Percentiles rank a stretch among this genome's conserved stretches.
phyloP scores from a whole-genome alignment of 2,888 invertebrate species.

The Athripsodes cinereus region DNA sequence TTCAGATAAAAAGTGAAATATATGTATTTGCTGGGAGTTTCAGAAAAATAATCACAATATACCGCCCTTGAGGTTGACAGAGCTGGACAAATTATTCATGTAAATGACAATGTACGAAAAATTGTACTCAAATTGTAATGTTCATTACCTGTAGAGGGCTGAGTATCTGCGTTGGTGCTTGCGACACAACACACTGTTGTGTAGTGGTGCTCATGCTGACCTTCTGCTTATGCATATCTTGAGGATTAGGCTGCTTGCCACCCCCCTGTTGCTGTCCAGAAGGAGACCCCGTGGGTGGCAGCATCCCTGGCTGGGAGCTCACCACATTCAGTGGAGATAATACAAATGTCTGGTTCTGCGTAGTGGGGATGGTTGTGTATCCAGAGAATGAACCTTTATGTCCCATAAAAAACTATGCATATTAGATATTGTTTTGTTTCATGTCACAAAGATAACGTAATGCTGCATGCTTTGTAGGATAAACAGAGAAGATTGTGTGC shows the following conservation, averaged over 20 bases:
- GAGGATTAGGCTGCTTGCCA: constrained; percentile 43
- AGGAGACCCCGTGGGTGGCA: constrained; percentile 50
- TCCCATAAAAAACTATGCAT: constrained; percentile 7
- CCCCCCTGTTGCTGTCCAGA: constrained; percentile 43
- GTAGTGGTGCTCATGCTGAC: constrained; percentile 33
- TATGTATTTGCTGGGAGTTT: too few relatives aligned
- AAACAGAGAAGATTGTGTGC: too few relatives aligned
- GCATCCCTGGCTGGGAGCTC: constrained; percentile 61
- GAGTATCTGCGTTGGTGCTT: constrained; percentile 67
- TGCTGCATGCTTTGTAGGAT: too few relatives aligned
- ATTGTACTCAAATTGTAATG: too few relatives aligned
- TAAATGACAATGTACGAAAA: too few relatives aligned
- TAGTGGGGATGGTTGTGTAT: constrained; percentile 71
- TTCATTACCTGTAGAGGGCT: constrained; percentile 62
- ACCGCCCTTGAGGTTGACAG: too few relatives aligned
- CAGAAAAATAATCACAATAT: too few relatives aligned
- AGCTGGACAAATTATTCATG: too few relatives aligned
- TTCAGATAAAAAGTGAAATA: too few relatives aligned
- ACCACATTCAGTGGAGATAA: constrained; percentile 67
- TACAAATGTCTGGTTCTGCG: constrained; percentile 73
- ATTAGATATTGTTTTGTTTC: neutral
- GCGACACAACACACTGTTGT: constrained; percentile 63
- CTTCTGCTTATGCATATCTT: constrained; percentile 60
- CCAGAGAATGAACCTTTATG: constrained; percentile 55
- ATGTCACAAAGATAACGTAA: too few relatives aligned